Evolutionary conservation across 2,797 vertebrate species (phyloP), one percentile per base, ranked within the genome.

Genomic region (Sandelia bainsii): DNA sequence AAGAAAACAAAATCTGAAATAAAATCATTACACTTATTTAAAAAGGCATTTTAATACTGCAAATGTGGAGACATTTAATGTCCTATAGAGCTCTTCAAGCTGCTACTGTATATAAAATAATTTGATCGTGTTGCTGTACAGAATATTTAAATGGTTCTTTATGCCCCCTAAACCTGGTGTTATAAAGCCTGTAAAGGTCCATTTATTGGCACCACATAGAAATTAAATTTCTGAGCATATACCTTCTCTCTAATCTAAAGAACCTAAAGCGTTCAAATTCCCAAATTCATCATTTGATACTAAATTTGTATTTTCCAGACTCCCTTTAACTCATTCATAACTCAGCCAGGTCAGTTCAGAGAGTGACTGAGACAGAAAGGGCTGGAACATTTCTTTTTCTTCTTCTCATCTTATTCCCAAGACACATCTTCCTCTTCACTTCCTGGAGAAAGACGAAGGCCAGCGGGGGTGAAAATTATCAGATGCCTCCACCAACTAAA

Each of bases 381-480:
- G 29, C 59, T 65, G 45, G 49, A 62, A 57, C 53, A 39, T 17
- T 63, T 51, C 50, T 54, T 76, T 67, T 45, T 72, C 46, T 69
- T 44, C 59, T 50, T 81, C 69, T 80, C 64, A 85, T 86, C 76
- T 75, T 67, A 62, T 67, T 79, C 70, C 72, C 69, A 60, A 62
- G 60, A 77, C 53, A 59, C 79, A 61, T 67, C 61, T 50, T 83
- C 89, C 81, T 79, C 89, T 88, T 90, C 57, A 62, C 71, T 77
- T 85, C 83, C 84, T 71, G 61, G 67, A 86, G 77, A 69, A 23
- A 70, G 80, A 84, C 67, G 83, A 86, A 83, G 84, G 81, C 85
- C 85, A 63, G 74, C 39, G 25, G 82, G 74, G 77, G 60, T 79
- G 86, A 78, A 85, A 88, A 90, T 87, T 63, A 89, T 91, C 88